These are phyloP conservation scores for Chelon auratus DNA, from an alignment of 2,797 vertebrate species.

Conservation along the genomic window DNA sequence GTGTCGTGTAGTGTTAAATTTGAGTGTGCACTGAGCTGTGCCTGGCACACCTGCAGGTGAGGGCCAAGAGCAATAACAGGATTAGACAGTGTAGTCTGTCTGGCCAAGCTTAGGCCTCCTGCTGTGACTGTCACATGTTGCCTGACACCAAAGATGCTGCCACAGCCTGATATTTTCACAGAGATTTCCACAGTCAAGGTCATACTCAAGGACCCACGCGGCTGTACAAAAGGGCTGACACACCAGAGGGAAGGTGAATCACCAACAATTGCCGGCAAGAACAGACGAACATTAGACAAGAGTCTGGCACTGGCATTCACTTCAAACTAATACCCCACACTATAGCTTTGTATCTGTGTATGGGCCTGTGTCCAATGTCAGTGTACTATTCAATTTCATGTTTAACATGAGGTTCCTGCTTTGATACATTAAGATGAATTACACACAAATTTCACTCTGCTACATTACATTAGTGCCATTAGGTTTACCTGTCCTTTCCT, in stretches of 20 bases:
- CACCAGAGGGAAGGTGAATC: constrained; percentile 24
- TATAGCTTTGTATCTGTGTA: neutral
- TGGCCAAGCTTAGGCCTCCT: constrained; percentile 53
- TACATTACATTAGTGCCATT: neutral
- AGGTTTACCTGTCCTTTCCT: constrained; percentile 93
- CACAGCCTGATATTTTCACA: constrained; percentile 48
- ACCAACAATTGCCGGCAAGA: constrained; percentile 26
- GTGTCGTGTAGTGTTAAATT: constrained; percentile 28
- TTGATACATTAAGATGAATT: neutral
- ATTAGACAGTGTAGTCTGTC: constrained; percentile 71
- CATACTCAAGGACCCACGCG: constrained; percentile 25
- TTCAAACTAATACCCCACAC: neutral
- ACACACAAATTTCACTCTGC: neutral
- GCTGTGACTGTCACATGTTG: constrained; percentile 64
- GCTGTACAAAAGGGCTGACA: constrained; percentile 19
- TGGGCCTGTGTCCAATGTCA: no score
- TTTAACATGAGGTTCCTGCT: neutral
- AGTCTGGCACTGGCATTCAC: neutral
- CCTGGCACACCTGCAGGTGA: constrained; percentile 58
- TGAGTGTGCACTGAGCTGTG: constrained; percentile 20
- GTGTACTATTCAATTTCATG: neutral
- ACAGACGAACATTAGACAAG: neutral
- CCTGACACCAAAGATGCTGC: constrained; percentile 50
- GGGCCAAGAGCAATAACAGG: constrained; percentile 71
- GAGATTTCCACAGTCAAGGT: constrained; percentile 60